Conservation (phyloP, 2,113 vertebrate species). For the Thinocorus orbignyianus region DNA sequence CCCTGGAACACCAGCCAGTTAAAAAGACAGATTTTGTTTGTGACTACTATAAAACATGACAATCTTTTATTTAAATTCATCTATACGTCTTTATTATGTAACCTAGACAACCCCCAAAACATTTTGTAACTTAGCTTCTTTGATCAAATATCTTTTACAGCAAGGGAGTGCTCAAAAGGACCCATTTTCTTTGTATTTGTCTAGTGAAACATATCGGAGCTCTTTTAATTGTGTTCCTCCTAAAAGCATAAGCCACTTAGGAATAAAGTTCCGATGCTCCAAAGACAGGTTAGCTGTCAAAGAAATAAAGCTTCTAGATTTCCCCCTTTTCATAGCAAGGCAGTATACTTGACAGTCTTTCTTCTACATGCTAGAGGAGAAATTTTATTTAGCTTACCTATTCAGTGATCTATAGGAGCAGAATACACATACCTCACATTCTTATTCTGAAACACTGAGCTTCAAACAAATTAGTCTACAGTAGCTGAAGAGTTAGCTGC, state of each 20-base stretch:
- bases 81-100: conserved; percentile 20
- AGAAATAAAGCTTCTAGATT: conserved; percentile 46
- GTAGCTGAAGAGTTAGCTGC: conserved; percentile 14
- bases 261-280: conserved; percentile 46
- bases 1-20: neutral
- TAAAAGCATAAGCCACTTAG: conserved; percentile 39
- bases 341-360: conserved; percentile 18
- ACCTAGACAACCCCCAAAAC: conserved; percentile 14
- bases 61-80: conserved; percentile 48
- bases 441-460: conserved; percentile 24
- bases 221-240: conserved; percentile 58
- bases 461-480: conserved; percentile 21
- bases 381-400: conserved; percentile 61
- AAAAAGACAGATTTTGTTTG: conserved; percentile 37
- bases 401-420: conserved; percentile 25
- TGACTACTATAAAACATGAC: conserved; percentile 4
- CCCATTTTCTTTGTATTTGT: conserved; percentile 41
- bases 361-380: neutral
- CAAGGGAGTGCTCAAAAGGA: conserved; percentile 31
- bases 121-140: conserved; percentile 47
- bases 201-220: conserved; percentile 68
- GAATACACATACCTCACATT: neutral
- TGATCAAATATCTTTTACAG: conserved; percentile 25
- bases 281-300: conserved; percentile 54
- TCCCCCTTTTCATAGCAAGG: conserved; percentile 32